These are phyloP conservation scores for Acridotheres tristis DNA, from an alignment of 2,797 vertebrate genomes.

Conservation along the genomic window DNA sequence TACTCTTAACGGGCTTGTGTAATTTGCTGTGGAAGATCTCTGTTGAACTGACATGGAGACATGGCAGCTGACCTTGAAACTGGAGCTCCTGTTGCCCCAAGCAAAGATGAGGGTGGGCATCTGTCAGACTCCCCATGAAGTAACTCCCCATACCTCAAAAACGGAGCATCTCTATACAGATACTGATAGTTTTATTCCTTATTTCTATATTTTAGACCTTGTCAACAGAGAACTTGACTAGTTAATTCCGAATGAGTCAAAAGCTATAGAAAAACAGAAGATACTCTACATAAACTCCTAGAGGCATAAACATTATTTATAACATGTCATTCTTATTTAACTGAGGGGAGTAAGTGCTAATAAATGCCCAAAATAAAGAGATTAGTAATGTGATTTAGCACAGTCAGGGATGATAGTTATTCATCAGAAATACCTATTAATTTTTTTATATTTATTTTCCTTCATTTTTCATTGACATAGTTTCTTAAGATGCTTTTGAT, in stretches of 20 bases:
- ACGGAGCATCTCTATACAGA: background rate
- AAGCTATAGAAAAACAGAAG: background rate
- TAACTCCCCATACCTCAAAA: background rate
- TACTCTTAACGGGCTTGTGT: background rate
- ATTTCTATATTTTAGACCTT: background rate
- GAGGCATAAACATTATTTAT: constrained; percentile 24
- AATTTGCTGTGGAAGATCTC: background rate
- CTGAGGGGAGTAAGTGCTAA: constrained; percentile 16
- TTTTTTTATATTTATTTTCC: constrained; percentile 35
- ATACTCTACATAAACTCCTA: background rate
- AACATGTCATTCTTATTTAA: constrained; percentile 15
- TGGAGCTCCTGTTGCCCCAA: background rate
- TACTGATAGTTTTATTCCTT: background rate
- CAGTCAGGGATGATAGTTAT: background rate
- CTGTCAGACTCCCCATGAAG: background rate
- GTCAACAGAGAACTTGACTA: background rate
- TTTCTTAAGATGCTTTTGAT: constrained; percentile 39
- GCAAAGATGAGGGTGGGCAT: background rate
- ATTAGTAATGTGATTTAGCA: constrained; percentile 7
- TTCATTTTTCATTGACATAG: constrained; percentile 45
- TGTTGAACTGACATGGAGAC: background rate
- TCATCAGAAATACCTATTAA: background rate
- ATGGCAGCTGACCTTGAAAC: background rate
- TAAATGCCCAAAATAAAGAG: constrained; percentile 27
- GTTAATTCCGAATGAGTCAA: background rate